Evolutionary conservation across 2,113 vertebrate genomes (phyloP).

Genomic region (Plotosus lineatus): DNA sequence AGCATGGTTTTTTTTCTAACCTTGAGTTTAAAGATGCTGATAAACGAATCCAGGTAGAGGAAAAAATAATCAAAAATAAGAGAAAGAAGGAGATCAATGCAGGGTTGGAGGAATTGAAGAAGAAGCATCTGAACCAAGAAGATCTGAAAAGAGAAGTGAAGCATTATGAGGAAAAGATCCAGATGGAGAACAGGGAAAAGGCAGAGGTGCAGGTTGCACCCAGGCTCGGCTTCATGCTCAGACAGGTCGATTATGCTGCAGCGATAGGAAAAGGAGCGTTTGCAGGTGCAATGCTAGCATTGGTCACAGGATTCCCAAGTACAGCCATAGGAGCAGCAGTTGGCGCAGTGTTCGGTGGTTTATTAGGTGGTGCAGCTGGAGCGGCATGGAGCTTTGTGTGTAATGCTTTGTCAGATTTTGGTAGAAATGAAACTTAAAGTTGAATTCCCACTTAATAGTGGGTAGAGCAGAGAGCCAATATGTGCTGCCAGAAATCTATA

Average conservation of each 20-base stretch:
- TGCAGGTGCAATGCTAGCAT: slow-evolving; percentile 5
- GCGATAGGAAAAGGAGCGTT: slow-evolving; percentile 47
- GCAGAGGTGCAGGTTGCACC: slow-evolving; percentile 35
- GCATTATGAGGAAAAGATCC: slow-evolving; percentile 17
- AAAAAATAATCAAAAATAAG: slow-evolving; percentile 14
- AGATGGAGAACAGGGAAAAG: slow-evolving; percentile 31
- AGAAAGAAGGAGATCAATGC: slow-evolving; percentile 26
- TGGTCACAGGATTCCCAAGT: slow-evolving; percentile 6
- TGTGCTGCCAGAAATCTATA: too few species aligned
- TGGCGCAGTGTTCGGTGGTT: slow-evolving; percentile 41
- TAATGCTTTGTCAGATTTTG: background rate
- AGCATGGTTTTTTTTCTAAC: slow-evolving; percentile 32
- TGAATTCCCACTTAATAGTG: too few species aligned
- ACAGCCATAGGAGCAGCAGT: slow-evolving; percentile 27
- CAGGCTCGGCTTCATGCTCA: slow-evolving; percentile 34
- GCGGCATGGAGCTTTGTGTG: slow-evolving; percentile 13
- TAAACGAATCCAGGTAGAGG: slow-evolving; percentile 42
- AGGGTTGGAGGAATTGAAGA: slow-evolving; percentile 11
- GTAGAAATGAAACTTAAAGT: background rate
- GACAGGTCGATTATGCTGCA: slow-evolving; percentile 42
- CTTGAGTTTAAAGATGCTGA: slow-evolving; percentile 39
- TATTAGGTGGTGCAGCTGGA: slow-evolving; percentile 32
- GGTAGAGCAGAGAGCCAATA: too few species aligned
- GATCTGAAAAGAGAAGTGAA: background rate
- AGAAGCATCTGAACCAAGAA: slow-evolving; percentile 4